Base-by-base conservation (phyloP, 2,888 invertebrate species). In the Mechanitis mazaeus region DNA sequence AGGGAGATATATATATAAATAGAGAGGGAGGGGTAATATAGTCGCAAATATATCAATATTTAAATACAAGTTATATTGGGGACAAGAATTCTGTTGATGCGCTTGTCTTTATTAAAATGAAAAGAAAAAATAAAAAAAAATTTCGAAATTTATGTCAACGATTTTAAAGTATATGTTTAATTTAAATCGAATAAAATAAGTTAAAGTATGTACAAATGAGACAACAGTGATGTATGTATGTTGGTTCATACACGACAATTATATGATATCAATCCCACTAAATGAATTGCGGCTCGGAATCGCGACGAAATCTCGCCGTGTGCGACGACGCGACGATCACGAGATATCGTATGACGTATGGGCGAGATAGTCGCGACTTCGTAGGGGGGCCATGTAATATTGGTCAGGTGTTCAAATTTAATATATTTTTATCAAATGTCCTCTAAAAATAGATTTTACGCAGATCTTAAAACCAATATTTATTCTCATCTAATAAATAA, bases 311-410 rank as follows among this genome's bases (percentile, higher is more conserved):
- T 71, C 71, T 70, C 67, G 62, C 63, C 64, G 63, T 61, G 64
- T 65, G 68, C 69, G 70, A 67, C 64, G 73, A 73, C 75, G 77
- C 68, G 74, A 74, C 75, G 81, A 84, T 84, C 74, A 73, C 71
- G 72, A 80, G 86, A 85, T 85, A 86, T 76, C 75, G 75, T 74
- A 80, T 86, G 86, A 87, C 81, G 75, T 70, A 85, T 80, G 81
- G 73, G 72, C 60, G 56, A 67, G 71, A 69, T 68, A 66, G 65
- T 47, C 53, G 56, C 60, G 53, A 54, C 63, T 60, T 60, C 59
- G 64, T 65, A 58, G 69, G 65, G 70, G 64, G 67, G 60, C 64
- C 68, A 69, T 61, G 62, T 63, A 58, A 60, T 55, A 58, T 46
- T 47, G 28, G 45, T 31, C 5, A 33, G 33, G 42, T 5, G 3